Evolutionary conservation across 2,797 vertebrate species (phyloP).

Genomic region (Sternotherus odoratus): DNA sequence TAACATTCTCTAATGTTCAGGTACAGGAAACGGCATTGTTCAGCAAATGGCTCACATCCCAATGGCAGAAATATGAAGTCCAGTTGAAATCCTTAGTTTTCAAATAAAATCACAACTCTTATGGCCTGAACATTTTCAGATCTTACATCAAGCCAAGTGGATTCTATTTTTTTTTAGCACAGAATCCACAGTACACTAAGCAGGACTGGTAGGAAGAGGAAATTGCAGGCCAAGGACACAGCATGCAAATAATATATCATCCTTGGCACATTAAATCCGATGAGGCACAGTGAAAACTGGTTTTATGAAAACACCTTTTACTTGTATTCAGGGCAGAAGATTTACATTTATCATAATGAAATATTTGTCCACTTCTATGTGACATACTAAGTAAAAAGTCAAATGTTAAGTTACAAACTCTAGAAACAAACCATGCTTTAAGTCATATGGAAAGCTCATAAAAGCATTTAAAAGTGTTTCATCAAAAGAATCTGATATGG

Average conservation of each 20-base stretch:
- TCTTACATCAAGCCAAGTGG: constrained; percentile 34
- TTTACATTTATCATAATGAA: neutral
- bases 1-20: neutral
- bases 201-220: neutral
- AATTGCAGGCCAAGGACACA: neutral
- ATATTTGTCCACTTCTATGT: neutral
- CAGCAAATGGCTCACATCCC: neutral
- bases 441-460: neutral
- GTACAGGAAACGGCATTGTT: constrained; percentile 30
- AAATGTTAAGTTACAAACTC: neutral
- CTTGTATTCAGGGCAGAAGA: neutral
- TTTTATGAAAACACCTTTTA: constrained; percentile 38
- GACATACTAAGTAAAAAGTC: neutral
- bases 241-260: constrained; percentile 27
- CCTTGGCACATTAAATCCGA: constrained; percentile 2
- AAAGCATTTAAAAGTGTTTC: neutral
- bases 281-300: constrained; percentile 14
- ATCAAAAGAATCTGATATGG: neutral
- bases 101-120: constrained; percentile 45
- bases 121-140: constrained; percentile 50
- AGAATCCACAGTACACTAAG: neutral
- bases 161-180: constrained; percentile 18
- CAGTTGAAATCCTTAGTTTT: constrained; percentile 39
- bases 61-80: neutral
- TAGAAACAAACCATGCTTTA: constrained; percentile 19